Conservation (phyloP, 2,888 invertebrate species). For the Folsomia candida region DNA sequence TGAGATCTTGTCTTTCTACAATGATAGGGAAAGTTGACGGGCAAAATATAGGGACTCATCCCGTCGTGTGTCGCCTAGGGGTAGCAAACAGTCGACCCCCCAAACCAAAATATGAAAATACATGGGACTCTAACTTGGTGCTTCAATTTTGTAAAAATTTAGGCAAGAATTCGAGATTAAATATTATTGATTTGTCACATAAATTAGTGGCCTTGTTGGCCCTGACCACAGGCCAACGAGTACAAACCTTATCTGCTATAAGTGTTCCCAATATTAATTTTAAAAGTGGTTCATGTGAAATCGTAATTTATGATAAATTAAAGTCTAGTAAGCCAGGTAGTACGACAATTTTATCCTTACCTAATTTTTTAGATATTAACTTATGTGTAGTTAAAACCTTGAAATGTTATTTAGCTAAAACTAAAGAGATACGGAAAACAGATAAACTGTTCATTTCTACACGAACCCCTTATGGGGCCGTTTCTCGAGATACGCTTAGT, state of each 20-base stretch:
- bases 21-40: background rate
- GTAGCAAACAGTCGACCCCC: background rate
- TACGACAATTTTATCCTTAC: conserved; percentile 13
- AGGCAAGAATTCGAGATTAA: background rate
- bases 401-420: conserved; percentile 16
- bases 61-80: background rate
- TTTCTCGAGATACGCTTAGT: conserved; percentile 25
- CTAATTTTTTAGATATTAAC: conserved; percentile 3
- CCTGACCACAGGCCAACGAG: background rate
- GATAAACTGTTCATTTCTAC: conserved; percentile 18
- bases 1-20: conserved; percentile 30
- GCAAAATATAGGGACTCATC: background rate
- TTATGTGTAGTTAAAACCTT: conserved; percentile 23
- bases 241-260: conserved; percentile 1
- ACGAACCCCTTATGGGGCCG: conserved; percentile 8
- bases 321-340: conserved; percentile 15
- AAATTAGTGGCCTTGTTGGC: conserved; percentile 1
- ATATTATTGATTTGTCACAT: background rate
- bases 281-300: background rate
- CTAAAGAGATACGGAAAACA: background rate
- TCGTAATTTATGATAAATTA: background rate
- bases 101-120: background rate
- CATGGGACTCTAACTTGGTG: background rate
- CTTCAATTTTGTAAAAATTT: background rate
- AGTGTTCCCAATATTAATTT: background rate